These are phyloP conservation scores for Salmo trutta DNA, from an alignment of 2,797 vertebrate genomes.

Conservation along the genomic window DNA sequence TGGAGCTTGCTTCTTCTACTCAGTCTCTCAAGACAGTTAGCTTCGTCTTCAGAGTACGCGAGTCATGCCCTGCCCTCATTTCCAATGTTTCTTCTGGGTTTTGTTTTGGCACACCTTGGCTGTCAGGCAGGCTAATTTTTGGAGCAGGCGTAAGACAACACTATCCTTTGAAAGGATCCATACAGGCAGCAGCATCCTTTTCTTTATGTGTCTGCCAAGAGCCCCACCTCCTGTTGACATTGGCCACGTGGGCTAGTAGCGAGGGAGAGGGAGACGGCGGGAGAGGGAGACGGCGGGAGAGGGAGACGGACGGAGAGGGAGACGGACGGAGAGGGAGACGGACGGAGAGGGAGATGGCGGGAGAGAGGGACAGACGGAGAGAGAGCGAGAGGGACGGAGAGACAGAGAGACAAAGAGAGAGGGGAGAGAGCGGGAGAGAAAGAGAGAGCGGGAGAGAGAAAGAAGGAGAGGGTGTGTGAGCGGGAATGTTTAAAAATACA, in stretches of 20 bases:
- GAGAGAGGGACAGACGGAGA: background rate
- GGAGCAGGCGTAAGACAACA: slow-evolving; percentile 56
- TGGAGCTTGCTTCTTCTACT: background rate
- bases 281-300: background rate
- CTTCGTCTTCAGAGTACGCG: slow-evolving; percentile 2
- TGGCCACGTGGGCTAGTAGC: slow-evolving; percentile 73
- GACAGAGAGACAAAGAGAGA: too few relatives aligned
- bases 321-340: background rate
- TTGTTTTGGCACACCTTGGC: slow-evolving; percentile 54
- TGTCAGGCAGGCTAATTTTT: slow-evolving; percentile 55
- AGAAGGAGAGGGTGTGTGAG: background rate
- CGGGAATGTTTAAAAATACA: slow-evolving; percentile 14
- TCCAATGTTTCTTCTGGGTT: slow-evolving; percentile 32
- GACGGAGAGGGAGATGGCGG: background rate
- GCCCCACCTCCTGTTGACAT: slow-evolving; percentile 79
- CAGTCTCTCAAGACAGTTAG: background rate
- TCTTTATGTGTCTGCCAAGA: slow-evolving; percentile 56
- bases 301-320: background rate
- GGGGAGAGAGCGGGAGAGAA: too few relatives aligned
- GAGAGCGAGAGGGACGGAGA: background rate
- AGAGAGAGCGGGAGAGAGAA: too few relatives aligned
- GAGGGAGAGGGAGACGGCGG: background rate
- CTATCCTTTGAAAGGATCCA: slow-evolving; percentile 41
- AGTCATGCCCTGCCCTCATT: slow-evolving; percentile 38
- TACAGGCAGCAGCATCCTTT: slow-evolving; percentile 56